These are phyloP conservation scores for Bufo gargarizans DNA, from an alignment of 2,113 vertebrate species.

Conservation along the genomic window DNA sequence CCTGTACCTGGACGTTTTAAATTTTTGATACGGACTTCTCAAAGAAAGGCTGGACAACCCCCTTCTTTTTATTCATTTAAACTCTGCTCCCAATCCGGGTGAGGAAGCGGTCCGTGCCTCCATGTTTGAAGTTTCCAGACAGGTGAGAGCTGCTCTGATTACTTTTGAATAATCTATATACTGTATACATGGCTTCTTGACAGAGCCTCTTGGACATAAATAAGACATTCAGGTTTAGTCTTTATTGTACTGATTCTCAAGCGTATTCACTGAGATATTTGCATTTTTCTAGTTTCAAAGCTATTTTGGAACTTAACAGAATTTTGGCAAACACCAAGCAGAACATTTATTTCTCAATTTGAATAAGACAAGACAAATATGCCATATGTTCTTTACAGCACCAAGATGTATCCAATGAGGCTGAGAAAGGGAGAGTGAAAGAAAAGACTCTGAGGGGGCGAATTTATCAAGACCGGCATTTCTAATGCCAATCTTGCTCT, in stretches of 20 bases:
- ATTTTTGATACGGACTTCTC: too few species aligned
- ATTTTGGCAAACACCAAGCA: conserved; percentile 9
- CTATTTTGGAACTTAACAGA: conserved; percentile 26
- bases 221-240: not conserved
- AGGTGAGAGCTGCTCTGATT: too few species aligned
- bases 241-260: not conserved
- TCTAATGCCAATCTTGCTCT: too few species aligned
- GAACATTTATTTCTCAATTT: not conserved
- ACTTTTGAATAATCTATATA: too few species aligned
- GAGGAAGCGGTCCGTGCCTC: too few species aligned
- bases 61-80: too few species aligned
- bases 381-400: conserved; percentile 13
- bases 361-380: conserved; percentile 28
- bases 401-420: not conserved
- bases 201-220: not conserved
- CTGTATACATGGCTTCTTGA: too few species aligned
- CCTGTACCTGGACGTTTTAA: too few species aligned
- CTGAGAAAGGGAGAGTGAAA: not conserved
- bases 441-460: not conserved
- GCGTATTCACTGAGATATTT: not conserved
- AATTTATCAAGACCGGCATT: too few species aligned
- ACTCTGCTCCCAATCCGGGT: too few species aligned
- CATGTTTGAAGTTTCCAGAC: too few species aligned
- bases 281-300: conserved; percentile 8
- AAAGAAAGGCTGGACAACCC: too few species aligned